Percentiles rank a stretch among this genome's conserved stretches.
Evolutionary conservation across 2,113 vertebrate species (phyloP).

Genomic region (Lophura nycthemera): DNA sequence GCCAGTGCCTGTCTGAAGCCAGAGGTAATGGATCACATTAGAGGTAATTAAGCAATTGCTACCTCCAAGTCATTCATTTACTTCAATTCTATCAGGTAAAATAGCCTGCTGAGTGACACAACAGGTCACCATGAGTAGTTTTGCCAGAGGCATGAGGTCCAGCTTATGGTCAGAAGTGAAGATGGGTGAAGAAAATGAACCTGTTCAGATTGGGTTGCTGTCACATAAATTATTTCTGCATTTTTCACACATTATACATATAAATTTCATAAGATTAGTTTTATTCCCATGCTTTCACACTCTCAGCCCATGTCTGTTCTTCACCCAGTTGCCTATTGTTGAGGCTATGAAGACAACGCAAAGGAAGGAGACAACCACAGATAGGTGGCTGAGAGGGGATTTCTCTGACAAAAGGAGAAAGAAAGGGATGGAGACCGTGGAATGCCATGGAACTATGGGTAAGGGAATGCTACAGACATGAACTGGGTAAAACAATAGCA

Average conservation of each 20-base stretch:
- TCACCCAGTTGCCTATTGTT: rapidly evolving
- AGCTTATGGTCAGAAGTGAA: not conserved
- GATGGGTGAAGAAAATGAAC: not conserved
- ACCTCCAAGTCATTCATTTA: not conserved
- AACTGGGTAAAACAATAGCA: not conserved
- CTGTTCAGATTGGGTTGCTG: not conserved
- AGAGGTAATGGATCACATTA: not conserved
- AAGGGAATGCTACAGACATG: not conserved
- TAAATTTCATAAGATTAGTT: not conserved
- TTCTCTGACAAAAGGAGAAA: not conserved
- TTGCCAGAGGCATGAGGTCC: not conserved
- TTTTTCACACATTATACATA: not conserved
- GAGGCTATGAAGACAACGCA: not conserved
- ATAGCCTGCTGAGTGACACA: not conserved
- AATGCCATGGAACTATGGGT: not conserved
- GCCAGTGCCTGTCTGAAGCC: not conserved
- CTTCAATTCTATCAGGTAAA: not conserved
- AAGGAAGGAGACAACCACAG: rapidly evolving
- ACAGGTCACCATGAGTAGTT: not conserved
- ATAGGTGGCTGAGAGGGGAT: not conserved
- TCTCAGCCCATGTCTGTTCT: not conserved
- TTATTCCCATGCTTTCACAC: not conserved
- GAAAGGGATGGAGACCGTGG: not conserved
- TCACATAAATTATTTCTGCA: not conserved
- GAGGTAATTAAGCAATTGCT: not conserved